Conservation (phyloP, 2,888 invertebrate species). For the Drosophila aldrichi region DNA sequence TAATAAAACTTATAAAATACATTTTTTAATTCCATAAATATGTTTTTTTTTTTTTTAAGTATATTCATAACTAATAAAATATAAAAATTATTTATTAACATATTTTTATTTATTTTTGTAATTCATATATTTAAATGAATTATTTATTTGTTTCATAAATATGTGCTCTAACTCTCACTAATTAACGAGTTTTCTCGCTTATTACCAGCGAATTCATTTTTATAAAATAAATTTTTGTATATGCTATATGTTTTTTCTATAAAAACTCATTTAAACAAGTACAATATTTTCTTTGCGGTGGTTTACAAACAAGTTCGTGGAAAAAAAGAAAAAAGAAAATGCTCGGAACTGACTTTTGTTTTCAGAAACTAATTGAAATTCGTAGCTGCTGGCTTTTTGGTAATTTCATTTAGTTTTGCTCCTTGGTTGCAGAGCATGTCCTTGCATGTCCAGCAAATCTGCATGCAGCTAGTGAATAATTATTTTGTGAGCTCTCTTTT, state of each 20-base stretch:
- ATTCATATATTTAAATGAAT: no score
- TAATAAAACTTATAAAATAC: no score
- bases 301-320: neutral
- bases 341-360: neutral
- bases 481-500: conserved; percentile 6
- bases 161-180: no score
- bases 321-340: neutral
- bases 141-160: no score
- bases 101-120: no score
- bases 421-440: neutral
- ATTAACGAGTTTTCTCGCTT: no score
- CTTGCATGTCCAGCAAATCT: neutral
- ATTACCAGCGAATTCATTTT: neutral
- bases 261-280: neutral
- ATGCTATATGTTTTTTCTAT: neutral
- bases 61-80: no score
- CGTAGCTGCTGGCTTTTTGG: conserved; percentile 8
- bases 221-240: no score
- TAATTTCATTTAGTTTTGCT: conserved; percentile 8
- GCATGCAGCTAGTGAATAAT: conserved; percentile 3
- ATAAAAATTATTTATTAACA: no score
- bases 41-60: no score
- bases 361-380: conserved; percentile 1
- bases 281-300: neutral
- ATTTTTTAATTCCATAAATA: no score